A percentile compares a stretch with the other conserved stretches of the same genome.
Evolutionary conservation across 2,888 invertebrate species (phyloP).

Genomic region (Drosophila prolongata): DNA sequence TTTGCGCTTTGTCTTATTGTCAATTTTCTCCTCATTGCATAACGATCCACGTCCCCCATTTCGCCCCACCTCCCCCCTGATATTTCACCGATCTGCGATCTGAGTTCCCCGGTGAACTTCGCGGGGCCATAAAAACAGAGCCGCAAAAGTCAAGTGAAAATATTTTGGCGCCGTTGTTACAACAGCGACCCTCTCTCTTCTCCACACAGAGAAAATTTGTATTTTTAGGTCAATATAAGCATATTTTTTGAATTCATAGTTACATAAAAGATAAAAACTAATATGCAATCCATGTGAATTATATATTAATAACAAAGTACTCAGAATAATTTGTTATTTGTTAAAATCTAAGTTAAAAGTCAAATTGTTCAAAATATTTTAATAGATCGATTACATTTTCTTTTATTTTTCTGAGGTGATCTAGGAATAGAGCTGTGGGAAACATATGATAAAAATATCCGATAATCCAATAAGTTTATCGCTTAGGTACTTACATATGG

Average conservation of each 20-base stretch:
- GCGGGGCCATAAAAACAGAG: slow-evolving; percentile 44
- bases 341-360: too few relatives aligned
- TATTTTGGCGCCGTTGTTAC: slow-evolving; percentile 73
- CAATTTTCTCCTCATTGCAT: slow-evolving; percentile 74
- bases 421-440: too few relatives aligned
- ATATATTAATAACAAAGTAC: too few relatives aligned
- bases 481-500: too few relatives aligned
- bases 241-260: neutral
- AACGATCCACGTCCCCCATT: slow-evolving; percentile 31
- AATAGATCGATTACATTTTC: too few relatives aligned
- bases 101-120: slow-evolving; percentile 46
- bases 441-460: too few relatives aligned
- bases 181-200: slow-evolving; percentile 28
- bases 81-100: slow-evolving; percentile 6
- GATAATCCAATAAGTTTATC: too few relatives aligned
- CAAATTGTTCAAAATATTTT: too few relatives aligned
- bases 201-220: slow-evolving; percentile 1
- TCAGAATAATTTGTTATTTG: too few relatives aligned
- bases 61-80: neutral
- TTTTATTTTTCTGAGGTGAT: too few relatives aligned
- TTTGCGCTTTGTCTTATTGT: slow-evolving; percentile 64
- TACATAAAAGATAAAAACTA: neutral
- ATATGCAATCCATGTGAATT: too few relatives aligned
- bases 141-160: slow-evolving; percentile 69
- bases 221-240: neutral